phyloP scores from a whole-genome alignment of 2,797 vertebrate species.

The Hypotaenidia philippensis region DNA sequence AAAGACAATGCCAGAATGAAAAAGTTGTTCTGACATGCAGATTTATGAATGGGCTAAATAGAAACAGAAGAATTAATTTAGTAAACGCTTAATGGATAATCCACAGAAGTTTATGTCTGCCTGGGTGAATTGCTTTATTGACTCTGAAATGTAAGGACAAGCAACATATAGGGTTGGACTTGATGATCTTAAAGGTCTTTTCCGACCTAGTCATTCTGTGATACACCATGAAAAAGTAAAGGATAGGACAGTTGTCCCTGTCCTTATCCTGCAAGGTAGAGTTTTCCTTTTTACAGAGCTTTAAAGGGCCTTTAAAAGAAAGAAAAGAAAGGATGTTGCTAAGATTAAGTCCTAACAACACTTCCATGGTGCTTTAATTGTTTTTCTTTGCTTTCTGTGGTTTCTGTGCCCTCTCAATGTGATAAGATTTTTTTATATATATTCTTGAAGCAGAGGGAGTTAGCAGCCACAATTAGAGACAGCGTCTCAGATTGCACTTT shows the following conservation, averaged over 20 bases:
- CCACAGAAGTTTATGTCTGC: background rate
- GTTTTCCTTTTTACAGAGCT: background rate
- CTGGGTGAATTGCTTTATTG: background rate
- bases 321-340: background rate
- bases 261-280: background rate
- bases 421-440: background rate
- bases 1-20: background rate
- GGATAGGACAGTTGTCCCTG: background rate
- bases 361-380: background rate
- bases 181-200: too few species aligned
- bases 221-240: background rate
- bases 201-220: too few species aligned
- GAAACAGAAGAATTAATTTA: constrained; percentile 16
- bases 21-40: background rate
- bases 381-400: background rate
- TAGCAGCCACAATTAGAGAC: background rate
- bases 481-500: background rate
- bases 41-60: constrained; percentile 10
- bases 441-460: background rate
- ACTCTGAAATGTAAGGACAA: constrained; percentile 7
- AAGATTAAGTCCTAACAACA: background rate
- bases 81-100: background rate
- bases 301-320: background rate
- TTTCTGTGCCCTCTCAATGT: background rate
- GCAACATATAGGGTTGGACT: background rate